Evolutionary conservation across 2,888 invertebrate species (phyloP), one percentile per base, ranked within the genome.

Genomic region (Dolomedes plantarius): DNA sequence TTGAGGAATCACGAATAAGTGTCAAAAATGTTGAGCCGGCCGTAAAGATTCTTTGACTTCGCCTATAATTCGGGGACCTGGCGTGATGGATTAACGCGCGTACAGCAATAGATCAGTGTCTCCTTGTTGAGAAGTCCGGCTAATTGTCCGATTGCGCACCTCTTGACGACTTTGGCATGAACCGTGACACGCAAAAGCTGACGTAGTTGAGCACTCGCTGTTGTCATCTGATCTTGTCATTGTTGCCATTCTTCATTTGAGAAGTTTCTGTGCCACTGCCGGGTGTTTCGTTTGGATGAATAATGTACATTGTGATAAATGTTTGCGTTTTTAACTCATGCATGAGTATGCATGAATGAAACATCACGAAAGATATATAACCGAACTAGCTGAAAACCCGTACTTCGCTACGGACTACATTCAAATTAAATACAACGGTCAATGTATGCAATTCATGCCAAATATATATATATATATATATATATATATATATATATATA

Each of bases 1-100:
- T 2, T 16, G 41, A 6, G 41, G 41, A 46, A 46, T 46, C 41
- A 46, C 16, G 36, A 36, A 7, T 5, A 56, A 6, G 56, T 56
- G 56, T 56, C 56, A 56, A 19, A 2, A 23, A 56, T 23, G 56
- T 16, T 56, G 16, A 36, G 23, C 56, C 46, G 2, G 16, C 6
- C 41, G 16, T 13, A 56, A 56, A 56, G 56, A 56, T 56, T 56
- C 56, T 56, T 56, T 56, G 56, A 56, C 56, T 56, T 5, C 1
- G 3, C 19, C 23, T 23, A 11, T 56, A 23, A 56, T 56, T 56
- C 23, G 19, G 56, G 56, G 36, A n/a, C 19, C 23, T 23, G 2
- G 56, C 19, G 19, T 56, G 56, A 56, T 56, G 56, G 56, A 56
- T 56, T n/a, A 23, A 56, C 56, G 56, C 19, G 3, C 56, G 1